Percentiles rank a stretch among this genome's conserved stretches.
These are phyloP conservation scores for Capitella teleta DNA, from an alignment of 1,140 invertebrate genomes.

Conservation along the genomic window DNA sequence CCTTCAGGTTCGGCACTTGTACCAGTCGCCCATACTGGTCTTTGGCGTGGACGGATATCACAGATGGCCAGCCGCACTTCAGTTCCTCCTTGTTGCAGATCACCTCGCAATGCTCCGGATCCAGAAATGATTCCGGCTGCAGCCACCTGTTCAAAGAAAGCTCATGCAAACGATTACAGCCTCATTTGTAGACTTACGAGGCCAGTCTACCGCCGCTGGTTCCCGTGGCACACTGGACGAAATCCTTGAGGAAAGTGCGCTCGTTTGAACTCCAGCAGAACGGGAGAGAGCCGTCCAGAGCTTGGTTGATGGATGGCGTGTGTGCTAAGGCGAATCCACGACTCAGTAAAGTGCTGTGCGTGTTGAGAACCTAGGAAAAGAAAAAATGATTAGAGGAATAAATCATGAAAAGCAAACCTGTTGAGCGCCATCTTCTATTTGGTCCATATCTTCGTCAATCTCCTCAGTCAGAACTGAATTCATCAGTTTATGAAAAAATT, in stretches of 20 bases:
- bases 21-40: slow-evolving; percentile 88
- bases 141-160: slow-evolving; percentile 7
- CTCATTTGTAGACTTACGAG: slow-evolving; percentile 22
- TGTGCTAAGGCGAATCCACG: slow-evolving; percentile 81
- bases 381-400: background rate
- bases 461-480: too few species aligned
- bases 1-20: slow-evolving; percentile 71
- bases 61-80: slow-evolving; percentile 67
- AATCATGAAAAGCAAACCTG: slow-evolving; percentile 18
- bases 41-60: slow-evolving; percentile 69
- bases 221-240: slow-evolving; percentile 70
- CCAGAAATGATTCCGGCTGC: slow-evolving; percentile 30
- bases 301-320: slow-evolving; percentile 74
- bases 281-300: slow-evolving; percentile 76
- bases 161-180: background rate
- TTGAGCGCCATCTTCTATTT: slow-evolving; percentile 59
- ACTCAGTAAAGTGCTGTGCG: slow-evolving; percentile 63
- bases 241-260: slow-evolving; percentile 84
- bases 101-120: slow-evolving; percentile 74
- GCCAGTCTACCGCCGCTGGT: slow-evolving; percentile 84
- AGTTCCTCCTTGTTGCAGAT: slow-evolving; percentile 61
- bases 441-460: slow-evolving; percentile 56
- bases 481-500: too few species aligned
- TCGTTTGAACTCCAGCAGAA: slow-evolving; percentile 72
- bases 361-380: slow-evolving; percentile 49